Percentiles rank a stretch among this genome's conserved stretches.
Conservation (phyloP, 2,113 vertebrate species). For the Spermophilus dauricus region DNA sequence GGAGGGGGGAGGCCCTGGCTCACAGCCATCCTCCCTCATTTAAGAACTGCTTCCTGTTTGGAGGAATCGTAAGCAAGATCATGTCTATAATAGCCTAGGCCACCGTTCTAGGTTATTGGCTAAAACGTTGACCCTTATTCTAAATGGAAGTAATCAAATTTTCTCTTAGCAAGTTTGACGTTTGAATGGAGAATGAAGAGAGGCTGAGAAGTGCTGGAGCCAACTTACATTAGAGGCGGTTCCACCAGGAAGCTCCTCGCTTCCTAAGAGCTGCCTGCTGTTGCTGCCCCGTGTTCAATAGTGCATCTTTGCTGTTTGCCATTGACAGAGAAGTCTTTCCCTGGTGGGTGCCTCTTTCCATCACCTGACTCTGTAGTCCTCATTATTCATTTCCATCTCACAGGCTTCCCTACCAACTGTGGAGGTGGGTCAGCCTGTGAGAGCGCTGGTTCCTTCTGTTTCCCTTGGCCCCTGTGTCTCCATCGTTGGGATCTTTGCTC, state of each 20-base stretch:
- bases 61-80: fast-evolving
- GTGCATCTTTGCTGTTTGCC: neutral
- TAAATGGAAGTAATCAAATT: neutral
- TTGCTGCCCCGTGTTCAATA: neutral
- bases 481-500: fast-evolving
- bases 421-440: fast-evolving
- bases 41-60: neutral
- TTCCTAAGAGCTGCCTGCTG: fast-evolving
- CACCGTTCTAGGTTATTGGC: fast-evolving
- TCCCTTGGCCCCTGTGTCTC: fast-evolving
- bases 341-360: too few species aligned
- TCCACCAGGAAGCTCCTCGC: fast-evolving
- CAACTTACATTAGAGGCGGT: neutral
- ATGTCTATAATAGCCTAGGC: neutral
- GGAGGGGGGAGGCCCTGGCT: fast-evolving
- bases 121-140: neutral
- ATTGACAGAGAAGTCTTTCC: neutral
- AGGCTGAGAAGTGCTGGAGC: neutral
- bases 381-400: fast-evolving
- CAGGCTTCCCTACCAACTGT: neutral
- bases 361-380: neutral
- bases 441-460: too few species aligned
- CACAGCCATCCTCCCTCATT: fast-evolving
- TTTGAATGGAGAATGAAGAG: neutral
- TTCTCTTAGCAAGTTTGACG: neutral